These are phyloP conservation scores for Coelopa frigida DNA, from an alignment of 1,140 invertebrate species.

Conservation along the genomic window DNA sequence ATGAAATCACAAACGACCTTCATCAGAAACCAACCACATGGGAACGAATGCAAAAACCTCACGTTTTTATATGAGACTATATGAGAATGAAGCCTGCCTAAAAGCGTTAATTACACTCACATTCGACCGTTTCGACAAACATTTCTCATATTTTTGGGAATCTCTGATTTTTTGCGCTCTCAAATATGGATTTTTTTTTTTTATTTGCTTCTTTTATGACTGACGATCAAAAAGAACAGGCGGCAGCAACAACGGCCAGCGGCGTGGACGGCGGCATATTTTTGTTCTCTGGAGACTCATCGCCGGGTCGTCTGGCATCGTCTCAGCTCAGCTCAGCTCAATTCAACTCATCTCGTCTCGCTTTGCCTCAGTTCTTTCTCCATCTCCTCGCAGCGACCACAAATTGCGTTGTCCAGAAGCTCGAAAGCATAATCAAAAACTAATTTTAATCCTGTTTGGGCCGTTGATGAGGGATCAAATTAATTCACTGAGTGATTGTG, in stretches of 20 bases:
- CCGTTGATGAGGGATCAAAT: conserved; percentile 33
- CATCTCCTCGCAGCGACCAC: too few relatives aligned
- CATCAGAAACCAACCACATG: conserved; percentile 16
- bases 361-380: too few relatives aligned
- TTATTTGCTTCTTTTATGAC: too few relatives aligned
- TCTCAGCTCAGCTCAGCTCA: not conserved
- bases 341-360: too few relatives aligned
- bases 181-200: too few relatives aligned
- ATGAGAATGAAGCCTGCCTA: too few relatives aligned
- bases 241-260: not conserved
- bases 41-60: conserved; percentile 23
- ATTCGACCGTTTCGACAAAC: not conserved
- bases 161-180: not conserved
- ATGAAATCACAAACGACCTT: conserved; percentile 24
- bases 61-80: conserved; percentile 21
- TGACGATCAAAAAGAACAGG: conserved; percentile 11
- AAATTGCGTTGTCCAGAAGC: conserved; percentile 46
- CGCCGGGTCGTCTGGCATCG: not conserved
- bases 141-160: not conserved
- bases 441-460: conserved; percentile 45
- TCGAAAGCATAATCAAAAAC: conserved; percentile 46
- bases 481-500: conserved; percentile 18
- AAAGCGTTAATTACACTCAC: conserved; percentile 41
- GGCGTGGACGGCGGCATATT: conserved; percentile 11
- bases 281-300: conserved; percentile 1